Evolutionary conservation across 1,140 invertebrate genomes (phyloP), one percentile per base, ranked within the genome.

Genomic region (Neodiprion pinetum): DNA sequence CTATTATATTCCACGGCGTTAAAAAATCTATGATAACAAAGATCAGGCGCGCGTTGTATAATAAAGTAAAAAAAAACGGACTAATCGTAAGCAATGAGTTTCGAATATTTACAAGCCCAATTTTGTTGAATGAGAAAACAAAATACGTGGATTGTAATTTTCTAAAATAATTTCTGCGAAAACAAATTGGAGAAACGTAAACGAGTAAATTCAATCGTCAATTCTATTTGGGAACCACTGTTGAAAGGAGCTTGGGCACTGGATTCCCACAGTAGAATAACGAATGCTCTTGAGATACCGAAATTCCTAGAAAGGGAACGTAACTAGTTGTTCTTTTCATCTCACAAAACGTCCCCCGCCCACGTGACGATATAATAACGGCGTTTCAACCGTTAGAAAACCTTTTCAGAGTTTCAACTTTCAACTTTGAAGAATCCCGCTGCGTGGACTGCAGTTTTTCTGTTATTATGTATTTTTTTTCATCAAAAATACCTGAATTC

Each of bases 391-490:
- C 7, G 11, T 9, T 61, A 12, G 11, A 14, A 21, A 21, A 40
- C 28, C 1, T 1, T 17, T 61, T 61, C n/a, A 12, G 7, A 61
- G 53, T 61, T 61, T 61, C 53, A 61, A 61, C 53, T 61, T 61
- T 61, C 53, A 61, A 61, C 53, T 17, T 17, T 40, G 28, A 61
- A 61, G 53, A 61, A 12, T 17, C 8, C 53, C 11, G n/a, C 11
- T 14, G 4, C 53, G 11, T 17, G n/a, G 53, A 53, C n/a, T 53
- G 7, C 53, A 40, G 53, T 61, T 9, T 9, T 61, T 17, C n/a
- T 61, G 11, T 61, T n/a, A 61, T 61, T 61, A 61, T 61, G 53
- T 61, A 61, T 61, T 61, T 61, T 61, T 61, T 17, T 40, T 40
- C 1, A 40, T 40, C 28, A 40, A 40, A 3, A 40, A 40, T 40